Base-by-base conservation (phyloP, 2,888 invertebrate species). In the Parnassius orleans region DNA sequence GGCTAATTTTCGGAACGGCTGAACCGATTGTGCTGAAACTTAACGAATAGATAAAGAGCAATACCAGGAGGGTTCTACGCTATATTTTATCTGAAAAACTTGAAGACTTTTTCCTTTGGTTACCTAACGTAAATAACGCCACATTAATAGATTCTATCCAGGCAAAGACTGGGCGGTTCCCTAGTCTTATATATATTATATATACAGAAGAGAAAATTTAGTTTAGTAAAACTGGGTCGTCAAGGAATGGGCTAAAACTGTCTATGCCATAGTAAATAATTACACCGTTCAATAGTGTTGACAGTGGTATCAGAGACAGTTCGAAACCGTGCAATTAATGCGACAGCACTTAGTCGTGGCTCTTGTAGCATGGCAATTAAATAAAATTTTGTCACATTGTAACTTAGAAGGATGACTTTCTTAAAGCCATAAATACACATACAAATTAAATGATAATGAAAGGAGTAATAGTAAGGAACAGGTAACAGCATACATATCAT, bases 311-410 rank as follows among this genome's bases (percentile, higher is more conserved):
- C 41, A 11, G 9, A 48, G 60, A 60, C 60, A 54, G 60, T 53
- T 60, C 48, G 60, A 60, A 19, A 60, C 15, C 53, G 41, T 53
- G 48, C 53, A 60, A 47, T 14, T 42, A 60, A 54, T 48, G 48
- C 42, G 53, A 53, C 10, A 48, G 53, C 60, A 53, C 41, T 53
- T 59, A 42, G 15, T 44, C 9, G 33, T 33, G 43, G 14, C 14
- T 24, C 33, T 53, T 53, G 47, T 53, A 59, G 10, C 44, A 41
- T 33, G 53, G 53, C 60, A 53, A 60, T 60, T 60, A 53, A 53
- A 53, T 53, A 53, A 47, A 14, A 41, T 14, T 53, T 41, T 12
- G 47, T 41, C 14, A 58, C 10, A 41, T 52, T 52, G 51, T n/a
- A 33, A 44, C 51, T 10, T 5, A 43, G n/a, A 43, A 10, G 42